Conservation (phyloP, 2,113 vertebrate species). For the Saccopteryx leptura region DNA sequence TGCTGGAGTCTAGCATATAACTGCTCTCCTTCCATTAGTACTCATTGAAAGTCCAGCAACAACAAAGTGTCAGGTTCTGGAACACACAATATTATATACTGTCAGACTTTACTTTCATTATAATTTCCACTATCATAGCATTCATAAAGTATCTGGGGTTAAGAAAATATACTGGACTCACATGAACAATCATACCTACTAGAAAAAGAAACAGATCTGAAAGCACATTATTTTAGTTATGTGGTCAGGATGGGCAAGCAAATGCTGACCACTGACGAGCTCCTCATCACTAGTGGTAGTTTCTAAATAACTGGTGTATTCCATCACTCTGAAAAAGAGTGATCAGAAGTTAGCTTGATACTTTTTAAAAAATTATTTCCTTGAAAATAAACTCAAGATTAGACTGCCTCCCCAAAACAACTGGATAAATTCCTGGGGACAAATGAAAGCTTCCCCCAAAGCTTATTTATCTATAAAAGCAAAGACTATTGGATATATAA, state of each 20-base stretch:
- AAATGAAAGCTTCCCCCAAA: not conserved
- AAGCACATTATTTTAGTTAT: conserved; percentile 52
- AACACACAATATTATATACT: not conserved
- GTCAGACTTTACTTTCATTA: conserved; percentile 41
- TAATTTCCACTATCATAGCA: conserved; percentile 2
- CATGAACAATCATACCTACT: not conserved
- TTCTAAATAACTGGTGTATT: conserved; percentile 57
- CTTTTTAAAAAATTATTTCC: conserved; percentile 4
- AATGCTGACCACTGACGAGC: not conserved
- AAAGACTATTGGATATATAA: not conserved
- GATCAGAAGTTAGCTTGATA: not conserved
- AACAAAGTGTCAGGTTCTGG: not conserved
- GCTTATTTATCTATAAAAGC: conserved; percentile 1
- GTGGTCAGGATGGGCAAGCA: conserved; percentile 57
- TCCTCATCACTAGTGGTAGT: not conserved
- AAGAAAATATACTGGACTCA: conserved; percentile 26
- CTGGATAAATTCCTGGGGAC: not conserved
- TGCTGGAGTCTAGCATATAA: conserved; percentile 17
- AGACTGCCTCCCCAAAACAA: conserved; percentile 9
- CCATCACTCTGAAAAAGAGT: not conserved
- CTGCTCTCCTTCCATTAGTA: conserved; percentile 5
- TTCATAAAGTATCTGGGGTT: not conserved
- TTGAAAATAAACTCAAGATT: conserved; percentile 58
- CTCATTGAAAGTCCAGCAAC: not conserved
- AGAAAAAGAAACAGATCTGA: conserved; percentile 56